Conservation (phyloP, 2,888 invertebrate genomes). For the Desoria tigrina region DNA sequence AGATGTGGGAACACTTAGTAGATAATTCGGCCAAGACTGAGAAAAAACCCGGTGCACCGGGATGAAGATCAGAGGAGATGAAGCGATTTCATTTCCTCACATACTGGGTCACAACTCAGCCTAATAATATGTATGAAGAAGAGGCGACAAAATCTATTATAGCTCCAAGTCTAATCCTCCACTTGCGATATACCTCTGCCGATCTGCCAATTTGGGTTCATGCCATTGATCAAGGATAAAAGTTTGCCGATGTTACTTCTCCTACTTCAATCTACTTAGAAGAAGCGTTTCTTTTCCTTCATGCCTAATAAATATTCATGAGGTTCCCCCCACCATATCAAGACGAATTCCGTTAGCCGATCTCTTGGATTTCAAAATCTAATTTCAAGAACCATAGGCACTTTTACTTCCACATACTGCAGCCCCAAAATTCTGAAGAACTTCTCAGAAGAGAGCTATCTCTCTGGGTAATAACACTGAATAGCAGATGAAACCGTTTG, state of each 20-base stretch:
- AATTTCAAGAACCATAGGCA: not conserved
- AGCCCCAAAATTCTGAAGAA: too few species aligned
- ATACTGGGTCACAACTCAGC: slow-evolving; percentile 41
- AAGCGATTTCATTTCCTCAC: too few species aligned
- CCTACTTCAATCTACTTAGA: slow-evolving; percentile 5
- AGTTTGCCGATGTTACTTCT: slow-evolving; percentile 22
- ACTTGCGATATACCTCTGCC: slow-evolving; percentile 20
- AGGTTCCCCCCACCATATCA: not conserved
- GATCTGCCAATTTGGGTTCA: slow-evolving; percentile 51
- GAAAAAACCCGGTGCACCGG: not conserved
- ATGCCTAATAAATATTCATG: slow-evolving; percentile 14
- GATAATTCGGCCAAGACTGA: not conserved
- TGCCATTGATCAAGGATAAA: slow-evolving; percentile 50
- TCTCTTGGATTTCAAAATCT: not conserved
- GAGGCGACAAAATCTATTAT: not conserved
- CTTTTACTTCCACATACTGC: not conserved
- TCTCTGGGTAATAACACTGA: too few species aligned
- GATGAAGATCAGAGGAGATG: too few species aligned
- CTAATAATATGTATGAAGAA: slow-evolving; percentile 24
- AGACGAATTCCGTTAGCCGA: not conserved
- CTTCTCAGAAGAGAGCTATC: too few species aligned
- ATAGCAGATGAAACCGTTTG: too few species aligned
- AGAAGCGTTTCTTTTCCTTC: slow-evolving; percentile 24
- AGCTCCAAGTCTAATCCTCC: not conserved
- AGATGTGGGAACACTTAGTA: too few species aligned